phyloP scores from a whole-genome alignment of 2,888 invertebrate genomes.

The Dasypogon diadema region DNA sequence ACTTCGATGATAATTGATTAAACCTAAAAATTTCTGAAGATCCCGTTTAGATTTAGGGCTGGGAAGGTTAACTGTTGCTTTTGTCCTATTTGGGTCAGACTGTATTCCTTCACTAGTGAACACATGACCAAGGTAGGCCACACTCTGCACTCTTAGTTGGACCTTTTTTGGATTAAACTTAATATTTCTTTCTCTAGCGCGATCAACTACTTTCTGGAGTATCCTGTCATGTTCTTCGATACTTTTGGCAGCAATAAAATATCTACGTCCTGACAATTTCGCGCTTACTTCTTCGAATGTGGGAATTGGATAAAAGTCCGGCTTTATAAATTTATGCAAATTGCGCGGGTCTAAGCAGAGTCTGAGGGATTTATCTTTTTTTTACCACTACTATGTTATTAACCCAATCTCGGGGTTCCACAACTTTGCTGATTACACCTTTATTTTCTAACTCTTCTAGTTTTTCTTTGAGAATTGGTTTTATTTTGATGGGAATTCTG shows the following conservation, averaged over 20 bases:
- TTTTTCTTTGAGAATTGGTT: too few relatives aligned
- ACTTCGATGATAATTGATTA: slow-evolving; percentile 57
- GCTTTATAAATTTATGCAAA: too few relatives aligned
- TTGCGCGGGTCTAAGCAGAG: too few relatives aligned
- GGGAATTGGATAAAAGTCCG: too few relatives aligned
- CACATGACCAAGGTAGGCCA: slow-evolving; percentile 60
- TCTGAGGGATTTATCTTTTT: too few relatives aligned
- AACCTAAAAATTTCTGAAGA: slow-evolving; percentile 54
- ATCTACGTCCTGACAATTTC: too few relatives aligned
- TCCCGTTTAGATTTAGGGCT: slow-evolving; percentile 49
- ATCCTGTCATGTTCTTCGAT: slow-evolving; percentile 56
- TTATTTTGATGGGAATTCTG: too few relatives aligned
- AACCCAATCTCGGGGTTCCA: too few relatives aligned
- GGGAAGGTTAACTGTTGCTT: slow-evolving; percentile 54
- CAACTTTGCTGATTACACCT: too few relatives aligned
- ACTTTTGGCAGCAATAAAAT: slow-evolving; percentile 40
- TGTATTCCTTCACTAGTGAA: slow-evolving; percentile 55
- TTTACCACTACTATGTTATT: too few relatives aligned
- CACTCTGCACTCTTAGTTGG: slow-evolving; percentile 57
- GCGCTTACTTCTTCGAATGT: too few relatives aligned
- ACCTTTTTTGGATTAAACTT: slow-evolving; percentile 60
- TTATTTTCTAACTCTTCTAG: too few relatives aligned
- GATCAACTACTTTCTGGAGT: slow-evolving; percentile 51
- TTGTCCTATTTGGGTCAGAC: not conserved
- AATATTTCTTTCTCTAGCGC: slow-evolving; percentile 52